Percentiles rank a stretch among this genome's conserved stretches.
Evolutionary conservation across 2,113 vertebrate species (phyloP).

Genomic region (Alethe diademata): DNA sequence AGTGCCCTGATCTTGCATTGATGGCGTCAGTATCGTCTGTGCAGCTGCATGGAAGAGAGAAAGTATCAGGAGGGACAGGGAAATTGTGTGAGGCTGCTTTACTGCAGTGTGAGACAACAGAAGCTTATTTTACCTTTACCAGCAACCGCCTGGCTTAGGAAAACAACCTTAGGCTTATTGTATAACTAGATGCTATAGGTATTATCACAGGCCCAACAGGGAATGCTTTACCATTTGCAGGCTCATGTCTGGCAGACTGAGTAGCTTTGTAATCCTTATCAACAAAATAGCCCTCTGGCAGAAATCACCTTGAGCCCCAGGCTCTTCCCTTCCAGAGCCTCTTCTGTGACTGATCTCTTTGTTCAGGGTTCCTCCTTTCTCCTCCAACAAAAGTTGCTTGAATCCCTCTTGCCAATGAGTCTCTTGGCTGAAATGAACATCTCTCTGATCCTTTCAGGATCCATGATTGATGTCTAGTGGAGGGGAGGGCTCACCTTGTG

Average conservation of each 20-base stretch:
- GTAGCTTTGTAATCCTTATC: background rate
- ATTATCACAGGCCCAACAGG: conserved; percentile 1
- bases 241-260: background rate
- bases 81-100: background rate
- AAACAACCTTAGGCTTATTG: conserved; percentile 41
- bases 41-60: background rate
- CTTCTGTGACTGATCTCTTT: background rate
- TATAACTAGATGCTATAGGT: conserved; percentile 21
- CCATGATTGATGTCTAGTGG: background rate
- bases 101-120: background rate
- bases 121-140: conserved; percentile 13
- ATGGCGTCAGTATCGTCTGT: background rate
- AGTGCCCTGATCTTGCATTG: background rate
- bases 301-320: conserved; percentile 10
- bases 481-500: background rate
- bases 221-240: background rate
- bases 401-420: background rate
- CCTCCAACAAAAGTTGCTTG: background rate
- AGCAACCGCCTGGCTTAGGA: background rate
- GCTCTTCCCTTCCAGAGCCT: background rate
- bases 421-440: background rate
- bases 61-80: background rate
- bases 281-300: background rate
- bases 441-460: background rate
- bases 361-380: background rate